Evolutionary conservation across 2,113 vertebrate species (phyloP), one percentile per base, ranked within the genome.

Genomic region (Phainopepla nitens): DNA sequence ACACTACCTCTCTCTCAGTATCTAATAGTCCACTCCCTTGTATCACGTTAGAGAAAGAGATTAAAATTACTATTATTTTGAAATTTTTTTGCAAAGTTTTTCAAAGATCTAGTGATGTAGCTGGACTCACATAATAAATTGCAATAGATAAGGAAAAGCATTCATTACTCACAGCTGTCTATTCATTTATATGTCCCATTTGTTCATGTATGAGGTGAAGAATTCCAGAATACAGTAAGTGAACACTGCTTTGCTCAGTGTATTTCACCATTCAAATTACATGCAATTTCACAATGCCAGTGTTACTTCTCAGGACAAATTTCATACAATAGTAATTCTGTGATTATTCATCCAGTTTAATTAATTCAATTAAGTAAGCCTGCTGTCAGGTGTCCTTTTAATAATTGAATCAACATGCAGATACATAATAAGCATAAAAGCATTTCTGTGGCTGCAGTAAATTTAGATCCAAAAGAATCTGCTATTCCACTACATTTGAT

Each of bases 401-500:
- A 98, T 99, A 99, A 99, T 98, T 99, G 98, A 99, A 98, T 99
- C 98, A 99, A 99, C 98, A 98, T 97, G 98, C 98, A 98, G 96
- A 98, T 98, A 98, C 98, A 98, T 98, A 99, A 98, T 98, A 98
- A 98, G 98, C 97, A 98, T 98, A 98, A 98, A 98, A 98, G 98
- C 97, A 97, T 98, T 98, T 98, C 97, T 98, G 97, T 97, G 98
- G 98, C 98, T 98, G 97, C 97, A 96, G 98, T 98, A 99, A 98
- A 98, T 99, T 99, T 98, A 97, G 98, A 98, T 98, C 98, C 98
- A 97, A 98, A 99, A 98, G 98, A 98, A 98, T 98, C 98, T 98
- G 93, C 97, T 98, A 96, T 98, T 98, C 95, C 97, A 97, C 97
- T 97, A 97, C 97, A 98, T 98, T 98, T 98, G 98, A 98, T 98